phyloP scores from a whole-genome alignment of 2,113 vertebrate genomes.

The Coptodon rendalli region DNA sequence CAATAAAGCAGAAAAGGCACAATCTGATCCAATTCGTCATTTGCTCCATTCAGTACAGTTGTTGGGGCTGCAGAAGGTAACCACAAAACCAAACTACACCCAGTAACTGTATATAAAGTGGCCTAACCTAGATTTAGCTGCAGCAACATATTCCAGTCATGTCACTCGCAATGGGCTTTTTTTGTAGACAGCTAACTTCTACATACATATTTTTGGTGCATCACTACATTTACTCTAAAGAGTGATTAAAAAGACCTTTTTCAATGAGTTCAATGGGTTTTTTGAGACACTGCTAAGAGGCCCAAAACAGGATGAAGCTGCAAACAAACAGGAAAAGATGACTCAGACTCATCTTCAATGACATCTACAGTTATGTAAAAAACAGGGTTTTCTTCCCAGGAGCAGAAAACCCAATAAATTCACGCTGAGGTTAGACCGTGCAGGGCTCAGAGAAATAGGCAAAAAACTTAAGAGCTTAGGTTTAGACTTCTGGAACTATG shows the following conservation, averaged over 20 bases:
- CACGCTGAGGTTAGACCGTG: not conserved
- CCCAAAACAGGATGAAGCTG: not conserved
- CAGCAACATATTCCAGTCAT: rapidly evolving
- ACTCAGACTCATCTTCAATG: not conserved
- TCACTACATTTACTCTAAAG: not conserved
- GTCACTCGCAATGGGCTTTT: not conserved
- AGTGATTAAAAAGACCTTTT: not conserved
- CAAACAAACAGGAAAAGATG: slow-evolving; percentile 10
- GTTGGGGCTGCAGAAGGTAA: not conserved
- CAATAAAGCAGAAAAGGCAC: not conserved
- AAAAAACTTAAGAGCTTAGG: not conserved
- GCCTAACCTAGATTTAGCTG: not conserved
- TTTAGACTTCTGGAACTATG: not conserved
- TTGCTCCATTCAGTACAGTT: not conserved
- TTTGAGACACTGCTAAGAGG: not conserved
- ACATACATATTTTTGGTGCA: not conserved
- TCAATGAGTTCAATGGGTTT: not conserved
- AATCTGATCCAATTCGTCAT: not conserved
- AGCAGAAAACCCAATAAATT: not conserved
- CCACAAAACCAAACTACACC: not conserved
- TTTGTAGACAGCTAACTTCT: not conserved
- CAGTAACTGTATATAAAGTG: not conserved
- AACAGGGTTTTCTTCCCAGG: not conserved
- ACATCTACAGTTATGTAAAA: not conserved
- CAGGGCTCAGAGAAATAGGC: not conserved